phyloP scores from a whole-genome alignment of 2,113 vertebrate genomes.

The Symphodus melops region DNA sequence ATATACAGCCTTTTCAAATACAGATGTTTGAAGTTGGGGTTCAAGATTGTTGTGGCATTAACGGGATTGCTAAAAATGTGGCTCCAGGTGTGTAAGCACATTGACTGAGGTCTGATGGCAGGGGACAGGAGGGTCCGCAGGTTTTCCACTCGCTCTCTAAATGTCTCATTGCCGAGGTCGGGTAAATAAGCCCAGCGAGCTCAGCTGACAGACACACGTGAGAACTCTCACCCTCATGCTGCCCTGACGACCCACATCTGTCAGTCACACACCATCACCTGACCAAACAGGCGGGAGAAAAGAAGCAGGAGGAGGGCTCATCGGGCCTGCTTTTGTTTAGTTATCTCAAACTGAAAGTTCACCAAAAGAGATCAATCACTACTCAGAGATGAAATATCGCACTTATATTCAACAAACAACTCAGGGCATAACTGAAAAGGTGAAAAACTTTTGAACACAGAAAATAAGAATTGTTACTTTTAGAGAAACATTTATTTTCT shows the following conservation, averaged over 20 bases:
- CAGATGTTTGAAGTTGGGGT: no score
- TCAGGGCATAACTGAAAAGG: no score
- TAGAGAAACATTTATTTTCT: no score
- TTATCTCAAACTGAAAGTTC: not conserved
- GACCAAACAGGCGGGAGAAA: conserved; percentile 75
- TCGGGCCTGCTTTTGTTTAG: conserved; percentile 7
- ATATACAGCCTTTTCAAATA: no score
- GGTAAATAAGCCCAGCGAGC: conserved; percentile 53
- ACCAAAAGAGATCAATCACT: not conserved
- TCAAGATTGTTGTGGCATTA: not conserved
- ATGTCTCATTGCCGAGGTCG: conserved; percentile 50
- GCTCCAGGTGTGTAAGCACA: not conserved
- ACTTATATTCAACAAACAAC: no score
- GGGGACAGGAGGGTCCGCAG: no score
- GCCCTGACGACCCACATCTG: conserved; percentile 70
- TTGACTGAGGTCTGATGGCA: conserved; percentile 38
- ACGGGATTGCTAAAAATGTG: no score
- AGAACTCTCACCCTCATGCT: conserved; percentile 74
- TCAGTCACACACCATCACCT: conserved; percentile 78
- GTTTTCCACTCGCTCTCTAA: conserved; percentile 57
- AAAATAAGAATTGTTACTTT: no score
- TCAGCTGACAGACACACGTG: conserved; percentile 69
- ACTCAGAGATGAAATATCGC: no score
- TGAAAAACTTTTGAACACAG: no score
- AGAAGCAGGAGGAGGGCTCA: conserved; percentile 17